phyloP scores from a whole-genome alignment of 1,140 invertebrate genomes.

The Dryas iulia region DNA sequence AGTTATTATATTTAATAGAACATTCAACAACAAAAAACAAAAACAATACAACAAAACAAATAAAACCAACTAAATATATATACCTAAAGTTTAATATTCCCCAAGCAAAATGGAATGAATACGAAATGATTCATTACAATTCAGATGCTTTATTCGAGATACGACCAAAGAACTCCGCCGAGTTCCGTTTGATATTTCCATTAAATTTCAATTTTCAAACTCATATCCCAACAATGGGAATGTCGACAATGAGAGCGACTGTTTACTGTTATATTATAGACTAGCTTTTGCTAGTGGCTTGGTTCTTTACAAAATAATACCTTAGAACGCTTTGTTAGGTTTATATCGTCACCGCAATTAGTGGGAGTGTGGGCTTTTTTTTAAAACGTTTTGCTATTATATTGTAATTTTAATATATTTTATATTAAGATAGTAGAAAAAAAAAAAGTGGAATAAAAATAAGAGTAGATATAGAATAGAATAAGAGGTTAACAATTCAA shows the following conservation, averaged over 20 bases:
- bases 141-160: slow-evolving; percentile 56
- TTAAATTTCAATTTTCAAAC: slow-evolving; percentile 75
- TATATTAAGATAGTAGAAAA: too few relatives aligned
- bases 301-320: slow-evolving; percentile 8
- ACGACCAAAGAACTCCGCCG: slow-evolving; percentile 47
- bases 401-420: too few relatives aligned
- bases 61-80: slow-evolving; percentile 8
- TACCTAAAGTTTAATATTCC: slow-evolving; percentile 52
- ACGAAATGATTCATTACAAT: slow-evolving; percentile 48
- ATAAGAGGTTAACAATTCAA: too few relatives aligned
- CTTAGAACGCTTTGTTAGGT: slow-evolving; percentile 33
- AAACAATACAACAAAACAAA: too few relatives aligned
- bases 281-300: slow-evolving; percentile 2
- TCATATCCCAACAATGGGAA: slow-evolving; percentile 60
- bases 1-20: too few relatives aligned
- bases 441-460: too few relatives aligned
- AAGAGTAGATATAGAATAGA: too few relatives aligned
- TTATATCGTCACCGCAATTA: slow-evolving; percentile 1
- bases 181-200: slow-evolving; percentile 69
- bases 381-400: too few relatives aligned
- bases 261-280: slow-evolving; percentile 26
- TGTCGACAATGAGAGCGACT: slow-evolving; percentile 45
- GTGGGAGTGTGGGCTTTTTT: neutral
- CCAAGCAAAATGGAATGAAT: slow-evolving; percentile 39
- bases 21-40: too few relatives aligned